phyloP scores from a whole-genome alignment of 2,113 vertebrate species.

The Oophaga pumilio region DNA sequence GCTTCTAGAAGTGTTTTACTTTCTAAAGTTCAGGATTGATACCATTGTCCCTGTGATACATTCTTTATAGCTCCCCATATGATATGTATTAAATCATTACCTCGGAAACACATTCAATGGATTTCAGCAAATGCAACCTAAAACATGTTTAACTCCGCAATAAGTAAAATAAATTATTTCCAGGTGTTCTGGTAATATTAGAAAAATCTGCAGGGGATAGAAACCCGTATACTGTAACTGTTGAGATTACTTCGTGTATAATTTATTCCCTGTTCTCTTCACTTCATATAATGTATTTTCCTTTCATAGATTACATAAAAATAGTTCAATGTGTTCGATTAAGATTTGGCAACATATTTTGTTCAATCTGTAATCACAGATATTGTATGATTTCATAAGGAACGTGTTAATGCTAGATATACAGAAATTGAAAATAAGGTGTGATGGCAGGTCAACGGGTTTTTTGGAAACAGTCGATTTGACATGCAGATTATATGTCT shows the following conservation, averaged over 20 bases:
- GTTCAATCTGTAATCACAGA: not conserved
- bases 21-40: not conserved
- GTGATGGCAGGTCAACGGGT: not conserved
- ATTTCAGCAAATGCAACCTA: constrained; percentile 34
- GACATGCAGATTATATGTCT: not conserved
- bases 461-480: not conserved
- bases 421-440: not conserved
- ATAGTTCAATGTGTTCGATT: constrained; percentile 22
- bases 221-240: not conserved
- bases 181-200: constrained; percentile 27
- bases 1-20: not conserved
- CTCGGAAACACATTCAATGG: not conserved
- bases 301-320: not conserved
- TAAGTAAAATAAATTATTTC: constrained; percentile 37
- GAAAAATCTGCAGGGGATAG: constrained; percentile 8
- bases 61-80: constrained; percentile 19
- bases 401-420: not conserved
- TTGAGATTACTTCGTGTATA: not conserved
- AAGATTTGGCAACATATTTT: not conserved
- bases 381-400: not conserved
- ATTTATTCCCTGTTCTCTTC: not conserved
- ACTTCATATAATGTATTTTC: not conserved
- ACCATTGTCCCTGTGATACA: not conserved
- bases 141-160: constrained; percentile 22
- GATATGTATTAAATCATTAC: constrained; percentile 22